Base-by-base conservation (phyloP, 2,113 vertebrate genomes). In the Xiphophorus maculatus region DNA sequence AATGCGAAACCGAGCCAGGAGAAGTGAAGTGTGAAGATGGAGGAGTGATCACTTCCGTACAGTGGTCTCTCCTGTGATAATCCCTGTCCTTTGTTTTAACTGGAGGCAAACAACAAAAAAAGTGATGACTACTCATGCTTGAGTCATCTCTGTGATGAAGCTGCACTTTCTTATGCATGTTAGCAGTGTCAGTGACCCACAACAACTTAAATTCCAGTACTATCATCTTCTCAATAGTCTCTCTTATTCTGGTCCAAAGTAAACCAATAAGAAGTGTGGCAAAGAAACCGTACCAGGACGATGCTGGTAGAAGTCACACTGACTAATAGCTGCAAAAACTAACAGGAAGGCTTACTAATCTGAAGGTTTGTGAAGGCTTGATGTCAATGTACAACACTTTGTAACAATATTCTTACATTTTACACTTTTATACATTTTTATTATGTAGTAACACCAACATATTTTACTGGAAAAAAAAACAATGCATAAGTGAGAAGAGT, bases 21-120 rank as follows among this genome's bases (percentile, higher is more conserved):
- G 40, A 86, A 85, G 35, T 89, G 76, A 82, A 90, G 83, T 82
- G 83, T 89, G 82, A 90, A 81, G 79, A 73, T 11, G 63, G 74
- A 83, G 66, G 68, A 84, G 73, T 66, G 77, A 78, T 81, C 54
- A 79, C 74, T 86, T 86, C 75, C 84, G 89, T 73, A 78, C 48
- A 44, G 19, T 13, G 79, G 69, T 79, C 74, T 60, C 77, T 84
- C 68, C 33, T 84, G 54, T 69, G 69, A 86, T 65, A 72, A 60
- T 60, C 62, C 28, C 71, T 30, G 17, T 61, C 75, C 51, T 86
- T 86, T 88, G 48, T 42, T 66, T 72, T 70, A 80, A 88, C 48
- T 66, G 80, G 65, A n/a, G 37, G 48, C 62, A 54, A 27, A 65
- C 69, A 27, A 63, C 33, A 66, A 80, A 86, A 85, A 76, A 85